Percentiles rank a stretch among this genome's conserved stretches.
phyloP scores from a whole-genome alignment of 92 coral and sea anemone species.

The Porites rus region DNA sequence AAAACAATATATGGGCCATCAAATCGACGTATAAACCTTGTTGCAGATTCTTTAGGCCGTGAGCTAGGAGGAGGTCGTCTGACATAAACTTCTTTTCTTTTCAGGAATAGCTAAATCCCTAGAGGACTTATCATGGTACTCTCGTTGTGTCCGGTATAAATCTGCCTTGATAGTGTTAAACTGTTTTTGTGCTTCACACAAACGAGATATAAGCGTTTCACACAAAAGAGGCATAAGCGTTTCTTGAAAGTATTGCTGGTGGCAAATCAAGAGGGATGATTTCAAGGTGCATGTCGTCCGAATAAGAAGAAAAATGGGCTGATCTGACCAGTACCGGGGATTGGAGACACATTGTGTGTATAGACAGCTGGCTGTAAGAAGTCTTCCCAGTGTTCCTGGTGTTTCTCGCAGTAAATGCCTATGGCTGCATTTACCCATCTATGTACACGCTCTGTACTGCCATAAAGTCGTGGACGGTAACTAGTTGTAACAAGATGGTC shows the following conservation, averaged over 20 bases:
- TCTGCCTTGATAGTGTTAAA: constrained; percentile 64
- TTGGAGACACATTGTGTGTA: constrained; percentile 53
- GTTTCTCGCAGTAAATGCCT: constrained; percentile 51
- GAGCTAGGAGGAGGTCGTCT: constrained; percentile 35
- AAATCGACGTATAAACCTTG: constrained; percentile 48
- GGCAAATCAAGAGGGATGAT: constrained; percentile 22
- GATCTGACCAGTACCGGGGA: constrained; percentile 48
- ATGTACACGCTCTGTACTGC: background rate
- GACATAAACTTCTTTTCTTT: constrained; percentile 52
- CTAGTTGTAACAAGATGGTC: constrained; percentile 64
- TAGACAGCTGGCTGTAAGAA: constrained; percentile 64
- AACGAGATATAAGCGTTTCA: constrained; percentile 47
- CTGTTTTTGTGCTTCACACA: constrained; percentile 64
- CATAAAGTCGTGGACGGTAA: constrained; percentile 41
- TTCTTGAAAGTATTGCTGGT: constrained; percentile 3
- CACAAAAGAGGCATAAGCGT: constrained; percentile 9
- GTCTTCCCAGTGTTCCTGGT: constrained; percentile 66
- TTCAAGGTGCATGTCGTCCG: constrained; percentile 47
- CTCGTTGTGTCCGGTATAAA: constrained; percentile 38
- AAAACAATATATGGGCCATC: constrained; percentile 70
- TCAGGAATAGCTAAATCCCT: constrained; percentile 33
- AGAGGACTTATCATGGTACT: constrained; percentile 42
- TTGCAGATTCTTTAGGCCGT: constrained; percentile 40
- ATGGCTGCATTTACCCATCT: no score
- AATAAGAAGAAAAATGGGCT: constrained; percentile 54